A percentile compares a stretch with the other conserved stretches of the same genome.
These are phyloP conservation scores for Eremobia ochroleuca DNA, from an alignment of 2,888 invertebrate species.

Conservation along the genomic window DNA sequence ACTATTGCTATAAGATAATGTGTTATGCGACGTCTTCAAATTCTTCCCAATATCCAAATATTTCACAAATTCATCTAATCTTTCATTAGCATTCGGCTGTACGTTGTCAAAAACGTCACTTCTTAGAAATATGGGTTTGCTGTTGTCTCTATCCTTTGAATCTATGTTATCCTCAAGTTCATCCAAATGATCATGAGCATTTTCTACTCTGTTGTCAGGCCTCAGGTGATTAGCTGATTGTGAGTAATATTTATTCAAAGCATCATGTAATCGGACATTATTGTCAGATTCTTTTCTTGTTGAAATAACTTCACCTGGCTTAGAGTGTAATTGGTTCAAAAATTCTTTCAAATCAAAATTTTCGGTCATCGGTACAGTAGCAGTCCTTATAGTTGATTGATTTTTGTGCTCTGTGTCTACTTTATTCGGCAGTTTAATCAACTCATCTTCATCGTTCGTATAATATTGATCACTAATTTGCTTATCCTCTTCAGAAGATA, in stretches of 20 bases:
- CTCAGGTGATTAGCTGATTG: neutral
- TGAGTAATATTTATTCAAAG: neutral
- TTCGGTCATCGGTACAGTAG: neutral
- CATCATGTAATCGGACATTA: neutral
- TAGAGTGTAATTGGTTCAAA: neutral
- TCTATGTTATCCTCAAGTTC: neutral
- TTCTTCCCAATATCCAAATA: neutral
- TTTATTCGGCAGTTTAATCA: neutral
- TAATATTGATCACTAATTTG: conserved; percentile 1
- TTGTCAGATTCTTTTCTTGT: neutral
- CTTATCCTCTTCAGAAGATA: neutral
- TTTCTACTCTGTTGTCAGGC: neutral
- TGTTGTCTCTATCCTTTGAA: neutral
- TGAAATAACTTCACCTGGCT: neutral
- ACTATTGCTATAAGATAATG: neutral
- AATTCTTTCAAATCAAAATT: conserved; percentile 1
- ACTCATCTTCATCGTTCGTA: neutral
- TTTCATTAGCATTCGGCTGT: neutral
- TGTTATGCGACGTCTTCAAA: neutral
- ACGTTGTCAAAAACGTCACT: neutral
- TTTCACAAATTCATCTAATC: conserved; percentile 2
- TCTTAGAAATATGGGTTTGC: neutral
- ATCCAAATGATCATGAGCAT: neutral
- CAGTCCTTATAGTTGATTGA: neutral
- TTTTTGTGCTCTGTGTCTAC: neutral